Evolutionary conservation across 2,888 invertebrate species (phyloP).

Genomic region (Capitulum mitella): DNA sequence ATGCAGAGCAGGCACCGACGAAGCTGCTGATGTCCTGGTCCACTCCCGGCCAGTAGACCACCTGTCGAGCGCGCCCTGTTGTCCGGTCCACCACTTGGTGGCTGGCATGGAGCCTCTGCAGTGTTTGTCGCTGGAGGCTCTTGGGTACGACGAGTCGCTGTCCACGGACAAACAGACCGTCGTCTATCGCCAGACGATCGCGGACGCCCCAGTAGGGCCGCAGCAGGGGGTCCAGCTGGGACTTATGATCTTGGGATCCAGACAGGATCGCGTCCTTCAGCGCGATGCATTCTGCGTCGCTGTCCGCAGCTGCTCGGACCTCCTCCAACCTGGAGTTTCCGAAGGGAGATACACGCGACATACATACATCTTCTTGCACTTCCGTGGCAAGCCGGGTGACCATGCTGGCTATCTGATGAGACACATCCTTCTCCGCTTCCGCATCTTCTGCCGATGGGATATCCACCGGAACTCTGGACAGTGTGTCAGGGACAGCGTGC

Average conservation of each 20-base stretch:
- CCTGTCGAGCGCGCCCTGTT: background rate
- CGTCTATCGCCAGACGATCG: no score
- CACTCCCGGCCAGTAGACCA: no score
- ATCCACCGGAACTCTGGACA: no score
- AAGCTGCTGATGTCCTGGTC: background rate
- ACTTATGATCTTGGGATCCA: constrained; percentile 26
- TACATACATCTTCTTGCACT: background rate
- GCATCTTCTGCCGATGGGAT: no score
- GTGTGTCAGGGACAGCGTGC: constrained; percentile 27
- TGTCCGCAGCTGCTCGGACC: no score
- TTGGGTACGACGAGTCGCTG: no score
- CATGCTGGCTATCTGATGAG: no score
- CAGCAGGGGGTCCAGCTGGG: background rate
- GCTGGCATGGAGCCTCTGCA: no score
- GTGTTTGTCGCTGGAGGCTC: background rate
- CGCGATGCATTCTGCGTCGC: background rate
- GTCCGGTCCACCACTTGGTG: background rate
- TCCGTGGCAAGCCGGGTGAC: background rate
- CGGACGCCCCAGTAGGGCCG: constrained; percentile 24
- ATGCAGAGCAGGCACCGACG: background rate
- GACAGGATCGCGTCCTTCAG: background rate
- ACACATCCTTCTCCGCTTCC: no score
- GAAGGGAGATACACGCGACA: background rate
- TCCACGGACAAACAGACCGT: no score
- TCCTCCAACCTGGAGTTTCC: constrained; percentile 14